These are phyloP conservation scores for Oryzias woworae DNA, from an alignment of 2,113 vertebrate species.

Conservation along the genomic window DNA sequence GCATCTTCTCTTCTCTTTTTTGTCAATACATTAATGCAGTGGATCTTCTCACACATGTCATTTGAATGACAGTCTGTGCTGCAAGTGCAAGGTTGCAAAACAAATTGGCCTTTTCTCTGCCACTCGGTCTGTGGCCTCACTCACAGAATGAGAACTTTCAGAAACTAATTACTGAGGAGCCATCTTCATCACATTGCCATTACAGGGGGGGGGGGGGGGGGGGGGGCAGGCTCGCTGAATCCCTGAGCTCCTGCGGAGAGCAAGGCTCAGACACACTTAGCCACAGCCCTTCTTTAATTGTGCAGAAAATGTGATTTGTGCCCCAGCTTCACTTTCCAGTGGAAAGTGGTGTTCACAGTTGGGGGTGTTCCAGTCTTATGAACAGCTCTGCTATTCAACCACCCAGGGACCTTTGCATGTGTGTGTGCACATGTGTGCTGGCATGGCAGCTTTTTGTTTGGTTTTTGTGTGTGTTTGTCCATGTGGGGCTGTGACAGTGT, in stretches of 20 bases:
- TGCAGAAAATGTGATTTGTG: slow-evolving; percentile 85
- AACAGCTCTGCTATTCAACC: slow-evolving; percentile 74
- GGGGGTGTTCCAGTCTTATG: slow-evolving; percentile 72
- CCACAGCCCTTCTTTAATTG: slow-evolving; percentile 79
- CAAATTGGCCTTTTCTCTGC: slow-evolving; percentile 61
- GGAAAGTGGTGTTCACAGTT: slow-evolving; percentile 74
- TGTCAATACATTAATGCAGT: slow-evolving; percentile 15
- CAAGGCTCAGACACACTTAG: slow-evolving; percentile 74
- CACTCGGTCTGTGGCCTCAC: slow-evolving; percentile 52
- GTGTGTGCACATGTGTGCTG: slow-evolving; percentile 18
- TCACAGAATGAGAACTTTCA: slow-evolving; percentile 76
- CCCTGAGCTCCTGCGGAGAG: slow-evolving; percentile 67
- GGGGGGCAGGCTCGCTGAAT: slow-evolving; percentile 67
- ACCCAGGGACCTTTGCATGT: slow-evolving; percentile 54
- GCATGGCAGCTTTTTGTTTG: slow-evolving; percentile 28
- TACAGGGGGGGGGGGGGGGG: slow-evolving; percentile 60
- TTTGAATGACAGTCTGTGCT: slow-evolving; percentile 43
- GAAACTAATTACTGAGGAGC: slow-evolving; percentile 80
- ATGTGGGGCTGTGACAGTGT: slow-evolving; percentile 29
- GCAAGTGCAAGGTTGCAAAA: slow-evolving; percentile 57
- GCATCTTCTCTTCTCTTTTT: neutral
- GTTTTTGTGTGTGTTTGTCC: slow-evolving; percentile 42
- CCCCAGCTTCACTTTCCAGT: slow-evolving; percentile 76
- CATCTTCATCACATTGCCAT: slow-evolving; percentile 81
- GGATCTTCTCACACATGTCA: slow-evolving; percentile 24